A percentile compares a stretch with the other conserved stretches of the same genome.
Conservation (phyloP, 1,140 invertebrate species). For the Drosophila ironensis region DNA sequence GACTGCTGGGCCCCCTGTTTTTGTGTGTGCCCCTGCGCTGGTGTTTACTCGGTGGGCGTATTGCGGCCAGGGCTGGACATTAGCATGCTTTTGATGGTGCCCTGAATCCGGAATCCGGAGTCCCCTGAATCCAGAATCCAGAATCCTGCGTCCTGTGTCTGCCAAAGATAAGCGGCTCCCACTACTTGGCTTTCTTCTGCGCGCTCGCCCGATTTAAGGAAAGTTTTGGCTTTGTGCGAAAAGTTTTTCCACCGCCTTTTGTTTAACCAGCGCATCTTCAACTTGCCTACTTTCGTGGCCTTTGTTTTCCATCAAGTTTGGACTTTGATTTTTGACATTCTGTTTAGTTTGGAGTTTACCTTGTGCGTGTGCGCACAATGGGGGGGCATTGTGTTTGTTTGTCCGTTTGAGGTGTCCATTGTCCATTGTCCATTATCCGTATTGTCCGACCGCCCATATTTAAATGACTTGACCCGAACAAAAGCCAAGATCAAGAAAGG, state of each 20-base stretch:
- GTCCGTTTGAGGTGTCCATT: conserved; percentile 27
- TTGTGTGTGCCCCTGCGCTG: not conserved
- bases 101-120: conserved; percentile 10
- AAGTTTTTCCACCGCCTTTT: conserved; percentile 62
- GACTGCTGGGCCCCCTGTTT: conserved; percentile 1
- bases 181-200: conserved; percentile 36
- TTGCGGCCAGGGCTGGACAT: conserved; percentile 65
- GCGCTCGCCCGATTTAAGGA: not conserved
- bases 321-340: conserved; percentile 80
- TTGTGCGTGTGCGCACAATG: conserved; percentile 42
- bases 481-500: conserved; percentile 19
- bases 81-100: conserved; percentile 75
- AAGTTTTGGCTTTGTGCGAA: conserved; percentile 47
- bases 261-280: conserved; percentile 55
- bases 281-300: conserved; percentile 47
- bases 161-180: conserved; percentile 62
- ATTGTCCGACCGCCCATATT: conserved; percentile 54
- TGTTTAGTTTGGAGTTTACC: conserved; percentile 63
- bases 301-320: conserved; percentile 66
- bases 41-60: conserved; percentile 33
- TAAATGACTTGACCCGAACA: conserved; percentile 70
- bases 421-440: conserved; percentile 14
- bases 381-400: not conserved
- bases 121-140: not conserved
- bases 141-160: conserved; percentile 33